A percentile compares a stretch with the other conserved stretches of the same genome.
Conservation (phyloP, 2,113 vertebrate species). For the Paratilapia polleni region DNA sequence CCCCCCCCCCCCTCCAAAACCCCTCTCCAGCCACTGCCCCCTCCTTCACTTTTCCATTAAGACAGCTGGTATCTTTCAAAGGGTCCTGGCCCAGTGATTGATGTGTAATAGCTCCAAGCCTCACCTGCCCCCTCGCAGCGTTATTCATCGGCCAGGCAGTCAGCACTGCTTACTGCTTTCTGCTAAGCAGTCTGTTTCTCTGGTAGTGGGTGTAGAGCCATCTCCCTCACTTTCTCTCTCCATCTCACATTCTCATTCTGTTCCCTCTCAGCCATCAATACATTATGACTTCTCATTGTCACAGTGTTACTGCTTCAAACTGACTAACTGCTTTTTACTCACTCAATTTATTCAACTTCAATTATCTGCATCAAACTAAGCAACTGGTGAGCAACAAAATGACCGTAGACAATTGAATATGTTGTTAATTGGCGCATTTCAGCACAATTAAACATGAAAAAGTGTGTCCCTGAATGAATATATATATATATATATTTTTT, state of each 20-base stretch:
- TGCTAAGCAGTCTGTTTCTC: constrained; percentile 66
- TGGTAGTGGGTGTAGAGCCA: constrained; percentile 31
- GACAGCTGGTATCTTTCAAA: constrained; percentile 82
- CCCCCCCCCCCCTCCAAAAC: constrained; percentile 33
- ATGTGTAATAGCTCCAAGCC: constrained; percentile 81
- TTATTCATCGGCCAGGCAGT: constrained; percentile 68
- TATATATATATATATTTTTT: neutral
- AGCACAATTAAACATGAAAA: neutral
- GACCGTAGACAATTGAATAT: neutral
- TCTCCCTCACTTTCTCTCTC: constrained; percentile 18
- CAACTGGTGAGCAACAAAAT: neutral
- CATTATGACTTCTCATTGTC: constrained; percentile 53
- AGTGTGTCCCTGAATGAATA: neutral
- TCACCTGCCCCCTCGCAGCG: constrained; percentile 76
- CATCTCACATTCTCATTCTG: constrained; percentile 14
- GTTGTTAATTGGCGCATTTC: neutral
- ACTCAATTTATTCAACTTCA: constrained; percentile 29
- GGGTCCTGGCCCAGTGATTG: constrained; percentile 81
- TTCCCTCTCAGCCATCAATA: constrained; percentile 40
- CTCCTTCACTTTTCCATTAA: constrained; percentile 78
- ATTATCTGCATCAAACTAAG: constrained; percentile 15
- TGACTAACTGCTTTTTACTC: constrained; percentile 34
- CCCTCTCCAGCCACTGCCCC: constrained; percentile 43
- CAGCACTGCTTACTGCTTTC: constrained; percentile 49
- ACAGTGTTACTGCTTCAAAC: constrained; percentile 30